Evolutionary conservation across 2,797 vertebrate genomes (phyloP), one percentile per base, ranked within the genome.

Genomic region (Craterocephalus amniculus): DNA sequence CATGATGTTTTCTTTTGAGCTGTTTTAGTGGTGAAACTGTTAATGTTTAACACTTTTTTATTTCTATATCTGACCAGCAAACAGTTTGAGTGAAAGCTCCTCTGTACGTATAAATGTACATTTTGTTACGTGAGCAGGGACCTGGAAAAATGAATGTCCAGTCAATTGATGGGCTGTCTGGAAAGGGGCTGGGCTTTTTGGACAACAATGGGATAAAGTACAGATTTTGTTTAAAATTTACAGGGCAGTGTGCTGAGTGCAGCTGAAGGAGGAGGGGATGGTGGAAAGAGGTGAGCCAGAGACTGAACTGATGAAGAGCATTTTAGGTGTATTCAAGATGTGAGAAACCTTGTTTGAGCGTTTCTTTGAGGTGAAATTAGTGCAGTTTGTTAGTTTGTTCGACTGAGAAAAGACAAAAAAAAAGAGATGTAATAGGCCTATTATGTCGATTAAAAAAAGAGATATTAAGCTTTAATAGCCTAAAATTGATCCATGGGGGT

Each of bases 1-100:
- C 74, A 48, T 80, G 83, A 80, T 84, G 74, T 87, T 81, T 86
- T 48, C 38, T 79, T 83, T 89, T 78, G 77, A 73, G 76, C 70
- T 87, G 80, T 73, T 76, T 83, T 84, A 80, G 83, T 78, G 69
- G 67, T 5, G n/a, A 70, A 59, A 62, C 70, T 85, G 85, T 90
- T 87, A 85, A 91, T 89, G 87, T 92, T 89, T 89, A 87, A 90
- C 84, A 31, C 82, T 87, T 70, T 32, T 62, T 88, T 81, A 70
- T 68, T 79, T 67, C 78, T 72, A 62, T 72, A 76, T 69, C 69
- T 61, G 64, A 85, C 74, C 59, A 54, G 10, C 11, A 52, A 69
- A 64, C 18, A 45, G 34, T 56, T 65, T 56, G 27, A 31, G 74
- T 74, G 51, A 85, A 75, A 70, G 67, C 75, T 56, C 52, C 61